Evolutionary conservation across 2,113 vertebrate genomes (phyloP).

Genomic region (Tonatia bakeri): DNA sequence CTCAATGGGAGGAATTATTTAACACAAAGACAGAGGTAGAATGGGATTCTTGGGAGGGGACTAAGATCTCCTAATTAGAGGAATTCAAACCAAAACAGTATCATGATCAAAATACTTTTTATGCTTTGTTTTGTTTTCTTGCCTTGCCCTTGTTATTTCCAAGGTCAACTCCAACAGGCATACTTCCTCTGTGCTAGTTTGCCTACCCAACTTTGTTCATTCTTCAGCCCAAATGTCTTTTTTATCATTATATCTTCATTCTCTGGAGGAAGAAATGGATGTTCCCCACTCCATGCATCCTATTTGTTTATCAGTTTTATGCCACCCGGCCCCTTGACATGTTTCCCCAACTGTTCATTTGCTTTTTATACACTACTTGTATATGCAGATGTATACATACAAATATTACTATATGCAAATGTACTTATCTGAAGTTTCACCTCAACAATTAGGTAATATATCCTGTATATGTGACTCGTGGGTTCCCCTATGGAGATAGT

Average conservation of each 20-base stretch:
- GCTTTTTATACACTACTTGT: not conserved
- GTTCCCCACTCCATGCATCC: not conserved
- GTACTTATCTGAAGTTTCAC: not conserved
- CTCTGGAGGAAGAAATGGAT: not conserved
- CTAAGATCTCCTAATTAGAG: not conserved
- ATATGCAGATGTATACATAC: not conserved
- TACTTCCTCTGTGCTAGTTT: not conserved
- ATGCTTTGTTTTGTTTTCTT: not conserved
- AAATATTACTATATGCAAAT: not conserved
- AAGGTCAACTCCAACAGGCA: not conserved
- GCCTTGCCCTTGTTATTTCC: not conserved
- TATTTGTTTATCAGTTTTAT: not conserved
- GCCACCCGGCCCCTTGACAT: not conserved
- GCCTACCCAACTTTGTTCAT: not conserved
- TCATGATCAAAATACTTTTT: not conserved
- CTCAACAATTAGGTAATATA: not conserved
- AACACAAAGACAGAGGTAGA: not conserved
- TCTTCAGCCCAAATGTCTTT: not conserved
- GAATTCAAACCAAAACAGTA: not conserved
- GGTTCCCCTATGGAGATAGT: not conserved
- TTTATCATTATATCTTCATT: not conserved
- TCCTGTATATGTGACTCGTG: not conserved
- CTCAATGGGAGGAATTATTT: not conserved
- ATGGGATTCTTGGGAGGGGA: not conserved
- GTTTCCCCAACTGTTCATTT: not conserved